These are phyloP conservation scores for Drosophila flavopinicola DNA, from an alignment of 2,888 invertebrate genomes.

Conservation along the genomic window DNA sequence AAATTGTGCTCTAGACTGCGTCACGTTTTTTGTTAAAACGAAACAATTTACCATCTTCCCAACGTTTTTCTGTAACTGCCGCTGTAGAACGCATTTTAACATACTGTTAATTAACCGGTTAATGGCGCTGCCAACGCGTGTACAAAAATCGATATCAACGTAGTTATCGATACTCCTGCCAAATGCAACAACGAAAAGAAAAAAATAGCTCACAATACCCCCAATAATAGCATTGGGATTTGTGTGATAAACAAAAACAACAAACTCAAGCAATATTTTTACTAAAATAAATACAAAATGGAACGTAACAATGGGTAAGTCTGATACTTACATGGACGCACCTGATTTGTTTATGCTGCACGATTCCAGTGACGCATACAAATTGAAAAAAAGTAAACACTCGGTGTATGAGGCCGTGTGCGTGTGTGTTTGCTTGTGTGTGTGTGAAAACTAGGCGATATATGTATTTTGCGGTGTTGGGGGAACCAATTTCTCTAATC, in stretches of 20 bases:
- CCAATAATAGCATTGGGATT: constrained; percentile 57
- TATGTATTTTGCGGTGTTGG: constrained; percentile 14
- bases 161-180: constrained; percentile 26
- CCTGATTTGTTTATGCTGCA: constrained; percentile 9
- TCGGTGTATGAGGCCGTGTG: constrained; percentile 15
- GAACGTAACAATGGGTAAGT: constrained; percentile 83
- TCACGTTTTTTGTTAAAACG: no score
- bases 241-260: constrained; percentile 65
- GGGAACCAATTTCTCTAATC: constrained; percentile 20
- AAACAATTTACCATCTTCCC: no score
- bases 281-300: constrained; percentile 61
- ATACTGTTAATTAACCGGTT: constrained; percentile 13
- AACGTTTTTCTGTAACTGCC: no score
- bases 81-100: background rate
- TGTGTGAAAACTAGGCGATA: constrained; percentile 27
- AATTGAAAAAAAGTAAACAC: constrained; percentile 55
- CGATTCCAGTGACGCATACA: constrained; percentile 47
- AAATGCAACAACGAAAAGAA: constrained; percentile 55
- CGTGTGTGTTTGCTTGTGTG: constrained; percentile 6
- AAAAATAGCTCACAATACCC: constrained; percentile 54
- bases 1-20: no score
- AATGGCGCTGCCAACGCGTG: constrained; percentile 19
- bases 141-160: constrained; percentile 7
- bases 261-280: constrained; percentile 38
- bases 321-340: background rate